Conservation (phyloP, 1,140 invertebrate species). For the Pogonognathellus flavescens region DNA sequence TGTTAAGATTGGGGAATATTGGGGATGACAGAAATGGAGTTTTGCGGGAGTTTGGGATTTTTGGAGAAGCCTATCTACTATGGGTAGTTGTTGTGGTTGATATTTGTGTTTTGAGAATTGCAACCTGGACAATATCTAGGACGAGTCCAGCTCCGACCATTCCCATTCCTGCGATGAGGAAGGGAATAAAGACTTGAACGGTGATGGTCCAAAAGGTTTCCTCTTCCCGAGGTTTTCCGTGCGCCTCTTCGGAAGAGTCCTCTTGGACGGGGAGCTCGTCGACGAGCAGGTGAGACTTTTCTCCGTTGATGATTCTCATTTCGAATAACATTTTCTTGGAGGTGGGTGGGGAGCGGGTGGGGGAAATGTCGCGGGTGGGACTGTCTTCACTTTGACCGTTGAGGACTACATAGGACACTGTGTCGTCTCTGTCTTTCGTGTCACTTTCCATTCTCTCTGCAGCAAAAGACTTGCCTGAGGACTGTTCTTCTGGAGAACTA, state of each 20-base stretch:
- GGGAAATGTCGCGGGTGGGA: conserved; percentile 6
- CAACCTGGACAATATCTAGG: conserved; percentile 73
- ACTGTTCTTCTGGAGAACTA: too few species aligned
- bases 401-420: conserved; percentile 14
- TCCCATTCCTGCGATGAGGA: conserved; percentile 77
- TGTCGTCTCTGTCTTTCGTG: background rate
- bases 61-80: too few species aligned
- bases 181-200: conserved; percentile 76
- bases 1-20: too few species aligned
- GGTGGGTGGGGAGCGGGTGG: conserved; percentile 4
- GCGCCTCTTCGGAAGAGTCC: conserved; percentile 51
- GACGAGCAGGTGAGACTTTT: conserved; percentile 64
- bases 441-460: conserved; percentile 33
- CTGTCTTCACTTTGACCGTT: conserved; percentile 9
- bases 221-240: conserved; percentile 47
- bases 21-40: too few species aligned
- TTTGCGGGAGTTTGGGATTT: too few species aligned
- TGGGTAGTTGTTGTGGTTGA: too few species aligned
- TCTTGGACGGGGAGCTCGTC: conserved; percentile 41
- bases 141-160: conserved; percentile 77
- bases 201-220: conserved; percentile 70
- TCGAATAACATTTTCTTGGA: conserved; percentile 52
- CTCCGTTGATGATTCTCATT: conserved; percentile 60
- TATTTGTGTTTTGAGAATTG: too few species aligned
- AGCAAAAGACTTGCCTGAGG: background rate